Percentiles rank a stretch among this genome's conserved stretches.
phyloP scores from a whole-genome alignment of 2,888 invertebrate genomes.

The Hesperia comma region DNA sequence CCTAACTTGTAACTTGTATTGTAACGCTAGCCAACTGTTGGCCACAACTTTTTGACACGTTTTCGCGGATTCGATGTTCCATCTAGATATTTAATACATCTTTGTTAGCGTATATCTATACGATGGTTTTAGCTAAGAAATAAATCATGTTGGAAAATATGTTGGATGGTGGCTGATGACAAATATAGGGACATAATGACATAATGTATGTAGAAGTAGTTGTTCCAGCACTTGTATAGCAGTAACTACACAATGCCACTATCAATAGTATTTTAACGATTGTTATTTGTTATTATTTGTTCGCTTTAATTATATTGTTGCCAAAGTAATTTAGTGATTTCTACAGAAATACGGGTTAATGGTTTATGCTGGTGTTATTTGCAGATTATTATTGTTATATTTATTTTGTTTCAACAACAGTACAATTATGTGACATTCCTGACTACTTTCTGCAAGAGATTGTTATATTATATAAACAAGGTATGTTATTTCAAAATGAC shows the following conservation, averaged over 20 bases:
- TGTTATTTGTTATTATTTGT: conserved; percentile 9
- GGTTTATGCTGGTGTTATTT: not conserved
- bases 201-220: too few relatives aligned
- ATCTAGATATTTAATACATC: too few relatives aligned
- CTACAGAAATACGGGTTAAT: conserved; percentile 16
- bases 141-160: too few relatives aligned
- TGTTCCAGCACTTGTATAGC: too few relatives aligned
- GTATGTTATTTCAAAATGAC: not conserved
- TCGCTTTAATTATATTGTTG: conserved; percentile 4
- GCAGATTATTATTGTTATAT: conserved; percentile 2
- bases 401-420: not conserved
- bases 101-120: too few relatives aligned
- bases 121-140: too few relatives aligned
- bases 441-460: not conserved
- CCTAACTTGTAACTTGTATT: too few relatives aligned
- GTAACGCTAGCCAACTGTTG: too few relatives aligned
- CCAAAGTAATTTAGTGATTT: conserved; percentile 13
- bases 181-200: too few relatives aligned
- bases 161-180: too few relatives aligned
- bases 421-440: not conserved
- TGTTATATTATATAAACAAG: not conserved
- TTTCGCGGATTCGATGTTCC: too few relatives aligned
- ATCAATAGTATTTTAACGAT: not conserved
- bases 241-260: not conserved
- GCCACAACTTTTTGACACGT: too few relatives aligned